Base-by-base conservation (phyloP, 2,113 vertebrate species). In the Vidua chalybeata region DNA sequence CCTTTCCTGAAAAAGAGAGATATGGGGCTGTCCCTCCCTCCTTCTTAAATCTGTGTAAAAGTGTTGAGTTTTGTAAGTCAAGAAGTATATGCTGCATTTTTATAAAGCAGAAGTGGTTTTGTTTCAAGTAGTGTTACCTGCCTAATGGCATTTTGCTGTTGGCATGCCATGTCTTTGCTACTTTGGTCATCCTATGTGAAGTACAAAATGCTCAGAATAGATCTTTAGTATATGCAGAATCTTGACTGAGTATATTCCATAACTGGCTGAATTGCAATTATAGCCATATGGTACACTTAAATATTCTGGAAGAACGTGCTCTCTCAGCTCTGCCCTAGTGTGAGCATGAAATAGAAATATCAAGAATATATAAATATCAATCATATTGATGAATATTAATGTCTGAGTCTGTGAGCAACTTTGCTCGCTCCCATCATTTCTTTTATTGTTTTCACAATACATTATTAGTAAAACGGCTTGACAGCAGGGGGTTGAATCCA, bases 291-390 rank as follows among this genome's bases (percentile, higher is more conserved):
- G 48, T 87, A 54, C 8, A 15, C 55, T 80, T 74, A 69, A 75
- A 69, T 73, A 90, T 93, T 79, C 67, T 73, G 63, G 84, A 84
- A 84, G 48, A 74, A 55, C 28, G 39, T 48, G 9, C 19, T 72
- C 55, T 75, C 51, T 91, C 62, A 94, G 66, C 84, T 92, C 56
- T 89, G 61, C 46, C 76, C 30, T 58, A 75, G 41, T 46, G 49
- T 87, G 33, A 87, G 41, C 78, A 76, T 83, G 73, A 84, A 92
- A 89, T 63, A 96, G 73, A 96, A 91, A 77, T 94, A 92, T 92
- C 88, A 94, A 37, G 86, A 89, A 93, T 92, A 83, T 89, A 95
- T 95, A 94, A 96, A 93, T 96, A 91, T 74, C 62, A 96, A 77
- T 94, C 62, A 64, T 90, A 76, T 85, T 54, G 66, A 94, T 92